These are phyloP conservation scores for Dinomys branickii DNA, from an alignment of 2,113 vertebrate genomes.

Conservation along the genomic window DNA sequence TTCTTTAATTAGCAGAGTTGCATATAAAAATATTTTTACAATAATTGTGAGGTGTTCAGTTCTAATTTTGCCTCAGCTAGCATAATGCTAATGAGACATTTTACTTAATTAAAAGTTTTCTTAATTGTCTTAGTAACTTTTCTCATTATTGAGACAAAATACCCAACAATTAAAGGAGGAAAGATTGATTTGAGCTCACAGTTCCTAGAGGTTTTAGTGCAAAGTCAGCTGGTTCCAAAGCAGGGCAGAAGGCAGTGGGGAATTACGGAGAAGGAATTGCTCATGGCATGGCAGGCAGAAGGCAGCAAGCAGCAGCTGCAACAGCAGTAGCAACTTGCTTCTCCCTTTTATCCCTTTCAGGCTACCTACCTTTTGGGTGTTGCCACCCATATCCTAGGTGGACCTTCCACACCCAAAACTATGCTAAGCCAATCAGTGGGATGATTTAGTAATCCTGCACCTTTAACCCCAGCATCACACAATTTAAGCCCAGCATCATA, in stretches of 20 bases:
- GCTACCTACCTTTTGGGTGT: neutral
- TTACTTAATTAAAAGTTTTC: conserved; percentile 28
- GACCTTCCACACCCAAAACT: neutral
- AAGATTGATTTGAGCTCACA: neutral
- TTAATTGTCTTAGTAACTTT: neutral
- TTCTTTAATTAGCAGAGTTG: conserved; percentile 10
- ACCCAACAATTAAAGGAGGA: neutral
- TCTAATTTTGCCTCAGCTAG: conserved; percentile 38
- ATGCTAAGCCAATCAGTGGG: neutral
- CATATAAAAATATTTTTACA: conserved; percentile 47
- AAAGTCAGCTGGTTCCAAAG: neutral
- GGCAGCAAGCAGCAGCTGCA: neutral
- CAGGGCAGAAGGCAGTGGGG: neutral
- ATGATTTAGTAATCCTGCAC: neutral
- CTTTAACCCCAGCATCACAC: neutral
- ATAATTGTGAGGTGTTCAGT: conserved; percentile 41
- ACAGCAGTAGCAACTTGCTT: neutral
- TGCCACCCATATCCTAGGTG: neutral
- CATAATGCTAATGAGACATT: conserved; percentile 20
- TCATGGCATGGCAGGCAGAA: neutral
- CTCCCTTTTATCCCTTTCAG: neutral
- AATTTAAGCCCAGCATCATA: neutral
- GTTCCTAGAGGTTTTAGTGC: neutral
- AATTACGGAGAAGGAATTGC: neutral
- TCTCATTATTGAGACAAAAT: neutral